Base-by-base conservation (phyloP, 2,888 invertebrate genomes). In the Chymomyza fuscimana region DNA sequence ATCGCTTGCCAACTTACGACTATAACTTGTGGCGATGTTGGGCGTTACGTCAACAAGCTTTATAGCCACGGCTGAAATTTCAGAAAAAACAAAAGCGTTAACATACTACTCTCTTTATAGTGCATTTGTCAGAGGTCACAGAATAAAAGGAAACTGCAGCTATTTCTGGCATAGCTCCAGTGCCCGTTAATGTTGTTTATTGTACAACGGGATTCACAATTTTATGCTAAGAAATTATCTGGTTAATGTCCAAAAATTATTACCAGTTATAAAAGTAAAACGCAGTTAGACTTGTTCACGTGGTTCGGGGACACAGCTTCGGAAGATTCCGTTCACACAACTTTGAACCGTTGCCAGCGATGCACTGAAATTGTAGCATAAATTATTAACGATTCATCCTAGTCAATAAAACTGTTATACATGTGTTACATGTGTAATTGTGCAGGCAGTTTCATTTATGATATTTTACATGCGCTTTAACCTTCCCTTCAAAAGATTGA, bases 61-160 rank as follows among this genome's bases (percentile, higher is more conserved):
- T 67, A 58, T 25, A 66, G 73, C 73, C 79, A 66, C 65, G 63
- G 82, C 83, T 83, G 83, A 63, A 83, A 82, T 59, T 82, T 86
- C 77, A 82, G 70, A 83, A 70, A 87, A 79, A 87, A 87, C 67
- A 72, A 69, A 54, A 54, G 22, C 16, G 54, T 54, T 54, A 46
- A 46, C 12, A 12, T 12, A 46, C 10, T 46, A 10, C 40, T 46
- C 40, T 12, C 12, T 12, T 80, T 86, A 80, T 73, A 76, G 25
- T 64, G 16, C 15, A 32, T 56, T 32, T 50, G 22, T 29, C 63
- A 56, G 32, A 16, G 36, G 65, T 50, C 16, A 52, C 67, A 54
- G 50, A 29, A 51, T 51, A 58, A 54, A 16, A 22, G 46, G 64
- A 66, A 71, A 66, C 64, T 72, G 72, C 40, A 66, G 65, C 72